Evolutionary conservation across 1,140 invertebrate species (phyloP).

Genomic region (Lethrus apterus): DNA sequence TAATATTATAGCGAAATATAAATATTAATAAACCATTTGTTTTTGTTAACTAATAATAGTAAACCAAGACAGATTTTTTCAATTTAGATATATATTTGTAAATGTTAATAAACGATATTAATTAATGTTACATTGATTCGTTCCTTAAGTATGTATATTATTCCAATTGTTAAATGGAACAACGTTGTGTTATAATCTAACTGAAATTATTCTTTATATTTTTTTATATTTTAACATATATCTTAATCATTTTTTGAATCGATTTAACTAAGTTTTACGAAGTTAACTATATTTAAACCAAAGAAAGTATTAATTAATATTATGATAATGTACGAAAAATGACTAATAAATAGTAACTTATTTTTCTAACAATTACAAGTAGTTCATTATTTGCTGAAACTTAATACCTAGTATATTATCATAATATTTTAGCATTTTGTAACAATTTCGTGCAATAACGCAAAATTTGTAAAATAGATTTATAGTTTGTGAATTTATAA

Average conservation of each 20-base stretch:
- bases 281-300: slow-evolving; percentile 36
- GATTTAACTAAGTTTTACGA: slow-evolving; percentile 10
- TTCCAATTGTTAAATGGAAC: no score
- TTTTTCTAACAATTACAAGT: slow-evolving; percentile 16
- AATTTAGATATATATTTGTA: no score
- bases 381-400: slow-evolving; percentile 18
- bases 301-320: slow-evolving; percentile 35
- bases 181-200: slow-evolving; percentile 24
- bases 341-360: slow-evolving; percentile 18
- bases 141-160: slow-evolving; percentile 25
- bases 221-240: slow-evolving; percentile 8
- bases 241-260: slow-evolving; percentile 3
- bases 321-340: no score
- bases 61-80: no score
- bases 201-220: slow-evolving; percentile 20
- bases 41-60: no score
- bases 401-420: slow-evolving; percentile 24
- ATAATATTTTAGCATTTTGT: slow-evolving; percentile 26
- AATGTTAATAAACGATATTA: slow-evolving; percentile 24
- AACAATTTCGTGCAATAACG: slow-evolving; percentile 2
- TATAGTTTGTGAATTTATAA: slow-evolving; percentile 4
- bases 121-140: no score
- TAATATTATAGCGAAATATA: no score
- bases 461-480: not conserved
- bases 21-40: no score